These are phyloP conservation scores for Eulemur coronatus DNA, from an alignment of 2,797 vertebrate species.

Conservation along the genomic window DNA sequence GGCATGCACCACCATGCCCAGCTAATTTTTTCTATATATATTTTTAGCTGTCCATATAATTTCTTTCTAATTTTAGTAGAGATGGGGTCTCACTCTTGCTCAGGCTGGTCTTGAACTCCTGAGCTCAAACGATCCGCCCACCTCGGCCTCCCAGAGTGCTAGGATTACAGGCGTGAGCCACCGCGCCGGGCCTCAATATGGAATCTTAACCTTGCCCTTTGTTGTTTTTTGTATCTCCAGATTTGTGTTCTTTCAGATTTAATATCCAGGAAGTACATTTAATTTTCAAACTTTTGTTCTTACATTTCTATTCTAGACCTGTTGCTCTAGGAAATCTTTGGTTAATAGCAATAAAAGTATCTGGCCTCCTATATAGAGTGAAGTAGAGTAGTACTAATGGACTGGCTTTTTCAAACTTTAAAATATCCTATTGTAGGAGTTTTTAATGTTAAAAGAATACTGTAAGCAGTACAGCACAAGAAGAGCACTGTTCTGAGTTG, in stretches of 20 bases:
- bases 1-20: too few species aligned
- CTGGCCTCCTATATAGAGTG: neutral
- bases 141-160: too few species aligned
- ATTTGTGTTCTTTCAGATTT: neutral
- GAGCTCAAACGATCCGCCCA: too few species aligned
- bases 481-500: neutral
- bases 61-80: too few species aligned
- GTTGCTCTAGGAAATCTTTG: neutral
- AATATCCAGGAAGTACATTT: neutral
- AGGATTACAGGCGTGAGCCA: too few species aligned
- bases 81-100: too few species aligned
- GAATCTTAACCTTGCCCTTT: neutral
- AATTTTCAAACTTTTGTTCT: neutral
- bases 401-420: constrained; percentile 22
- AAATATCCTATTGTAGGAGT: neutral
- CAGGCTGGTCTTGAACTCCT: too few species aligned
- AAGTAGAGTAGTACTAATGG: constrained; percentile 50
- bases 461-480: neutral
- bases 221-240: neutral
- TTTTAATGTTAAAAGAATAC: neutral
- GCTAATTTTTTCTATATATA: too few species aligned
- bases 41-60: too few species aligned
- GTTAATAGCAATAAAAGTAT: constrained; percentile 38
- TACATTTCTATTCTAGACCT: neutral
- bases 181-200: too few species aligned